Evolutionary conservation across 2,113 vertebrate species (phyloP).

Genomic region (Meriones unguiculatus): DNA sequence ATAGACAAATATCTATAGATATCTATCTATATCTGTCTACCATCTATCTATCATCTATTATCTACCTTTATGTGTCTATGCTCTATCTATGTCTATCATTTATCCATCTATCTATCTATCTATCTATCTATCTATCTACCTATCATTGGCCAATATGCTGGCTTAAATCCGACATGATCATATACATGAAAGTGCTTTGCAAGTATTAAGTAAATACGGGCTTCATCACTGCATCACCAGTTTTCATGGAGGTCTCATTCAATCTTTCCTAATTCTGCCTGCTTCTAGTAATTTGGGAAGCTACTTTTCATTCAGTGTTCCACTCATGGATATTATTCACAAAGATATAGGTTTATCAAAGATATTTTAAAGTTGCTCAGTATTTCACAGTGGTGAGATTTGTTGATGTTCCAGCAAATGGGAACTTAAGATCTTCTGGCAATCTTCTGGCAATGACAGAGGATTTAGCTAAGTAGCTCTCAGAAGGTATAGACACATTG

Average conservation of each 20-base stretch:
- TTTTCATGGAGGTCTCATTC: not conserved
- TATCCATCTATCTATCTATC: not conserved
- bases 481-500: not conserved
- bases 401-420: not conserved
- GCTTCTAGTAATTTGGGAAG: no score
- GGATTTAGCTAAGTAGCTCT: not conserved
- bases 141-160: not conserved
- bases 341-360: not conserved
- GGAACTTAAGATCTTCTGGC: no score
- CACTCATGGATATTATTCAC: not conserved
- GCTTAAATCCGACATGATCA: not conserved
- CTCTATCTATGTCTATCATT: not conserved
- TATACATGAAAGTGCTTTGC: not conserved
- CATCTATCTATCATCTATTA: not conserved
- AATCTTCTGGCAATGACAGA: fast-evolving
- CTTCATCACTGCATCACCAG: not conserved
- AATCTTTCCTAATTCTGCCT: not conserved
- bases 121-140: not conserved
- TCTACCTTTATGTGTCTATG: not conserved
- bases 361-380: not conserved
- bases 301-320: not conserved
- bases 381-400: not conserved
- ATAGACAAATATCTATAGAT: no score
- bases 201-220: not conserved
- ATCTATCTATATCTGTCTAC: not conserved